Evolutionary conservation across 1,140 invertebrate species (phyloP), one percentile per base, ranked within the genome.

Genomic region (Drosophila quadrilineata): DNA sequence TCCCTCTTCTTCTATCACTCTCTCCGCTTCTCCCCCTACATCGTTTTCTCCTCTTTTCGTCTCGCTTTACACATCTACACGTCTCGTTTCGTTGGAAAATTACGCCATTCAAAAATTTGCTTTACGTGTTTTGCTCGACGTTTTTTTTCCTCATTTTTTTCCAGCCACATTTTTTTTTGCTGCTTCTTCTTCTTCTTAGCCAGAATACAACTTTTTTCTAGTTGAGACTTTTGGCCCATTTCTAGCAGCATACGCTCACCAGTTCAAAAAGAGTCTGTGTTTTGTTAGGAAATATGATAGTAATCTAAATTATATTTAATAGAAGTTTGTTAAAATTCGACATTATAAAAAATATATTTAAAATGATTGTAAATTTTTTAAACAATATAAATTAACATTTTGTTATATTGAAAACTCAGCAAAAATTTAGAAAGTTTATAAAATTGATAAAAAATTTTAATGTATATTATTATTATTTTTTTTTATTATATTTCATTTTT

Each of bases 61-160:
- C 53, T 26, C 33, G 17, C 31, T 16, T 21, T 40, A 22, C 28
- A 31, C n/a, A 41, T 40, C 48, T 53, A 71, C 63, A 65, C 63
- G 48, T 70, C 63, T 68, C 52, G 64, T 71, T 72, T 72, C 33
- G 69, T 31, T 64, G 58, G 38, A 62, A 75, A 80, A 80, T 75
- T 79, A 67, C 71, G 60, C 71, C 75, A 79, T 79, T 79, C 75
- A 82, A 80, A 75, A 80, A 80, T 80, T 75, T 71, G 48, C 60
- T 63, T 49, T 79, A 71, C 75, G 75, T 79, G 66, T 54, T n/a
- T n/a, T 67, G 57, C 36, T 52, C 41, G 48, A 57, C 29, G 59
- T 67, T 67, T 57, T 54, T 22, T 38, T 40, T 19, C 49, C 12
- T 8, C 12, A 3, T 21, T 45, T 22, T 54, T 28, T 28, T 14